Evolutionary conservation across 1,140 invertebrate species (phyloP).

Genomic region (Prorops nasuta): DNA sequence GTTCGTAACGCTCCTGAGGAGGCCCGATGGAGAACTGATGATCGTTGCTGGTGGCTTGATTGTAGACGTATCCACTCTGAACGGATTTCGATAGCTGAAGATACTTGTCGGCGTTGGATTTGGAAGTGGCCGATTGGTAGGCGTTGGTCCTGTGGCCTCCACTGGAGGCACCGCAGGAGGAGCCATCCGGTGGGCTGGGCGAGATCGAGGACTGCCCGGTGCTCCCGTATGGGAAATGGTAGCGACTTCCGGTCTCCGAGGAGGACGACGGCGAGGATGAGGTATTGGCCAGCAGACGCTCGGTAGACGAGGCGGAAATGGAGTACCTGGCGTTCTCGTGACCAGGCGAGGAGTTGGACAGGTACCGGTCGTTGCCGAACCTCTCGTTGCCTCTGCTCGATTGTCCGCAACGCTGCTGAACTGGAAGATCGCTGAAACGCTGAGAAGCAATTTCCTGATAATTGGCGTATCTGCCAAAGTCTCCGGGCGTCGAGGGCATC

Average conservation of each 20-base stretch:
- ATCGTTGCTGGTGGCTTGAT: constrained; percentile 8
- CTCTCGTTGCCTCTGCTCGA: constrained; percentile 53
- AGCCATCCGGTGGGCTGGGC: constrained; percentile 24
- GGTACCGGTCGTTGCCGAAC: constrained; percentile 39
- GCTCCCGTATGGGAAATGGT: constrained; percentile 25
- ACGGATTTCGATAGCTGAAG: constrained; percentile 28
- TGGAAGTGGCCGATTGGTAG: constrained; percentile 12
- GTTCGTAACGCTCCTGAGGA: constrained; percentile 45
- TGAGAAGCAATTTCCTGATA: constrained; percentile 39
- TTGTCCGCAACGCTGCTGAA: constrained; percentile 55
- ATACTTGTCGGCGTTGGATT: constrained; percentile 22
- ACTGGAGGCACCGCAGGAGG: constrained; percentile 9
- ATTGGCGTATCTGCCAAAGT: constrained; percentile 35
- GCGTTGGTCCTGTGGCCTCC: no score
- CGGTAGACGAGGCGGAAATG: constrained; percentile 41
- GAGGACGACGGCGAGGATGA: constrained; percentile 58
- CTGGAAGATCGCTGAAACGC: constrained; percentile 59
- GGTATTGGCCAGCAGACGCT: constrained; percentile 39
- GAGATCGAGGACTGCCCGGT: constrained; percentile 23
- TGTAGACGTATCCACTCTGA: constrained; percentile 15
- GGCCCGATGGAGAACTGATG: constrained; percentile 24
- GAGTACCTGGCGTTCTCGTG: constrained; percentile 27
- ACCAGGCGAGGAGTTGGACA: constrained; percentile 29
- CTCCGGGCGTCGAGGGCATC: constrained; percentile 25
- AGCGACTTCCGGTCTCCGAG: constrained; percentile 50